These are phyloP conservation scores for Atethmia centrago DNA, from an alignment of 2,888 invertebrate genomes.

Conservation along the genomic window DNA sequence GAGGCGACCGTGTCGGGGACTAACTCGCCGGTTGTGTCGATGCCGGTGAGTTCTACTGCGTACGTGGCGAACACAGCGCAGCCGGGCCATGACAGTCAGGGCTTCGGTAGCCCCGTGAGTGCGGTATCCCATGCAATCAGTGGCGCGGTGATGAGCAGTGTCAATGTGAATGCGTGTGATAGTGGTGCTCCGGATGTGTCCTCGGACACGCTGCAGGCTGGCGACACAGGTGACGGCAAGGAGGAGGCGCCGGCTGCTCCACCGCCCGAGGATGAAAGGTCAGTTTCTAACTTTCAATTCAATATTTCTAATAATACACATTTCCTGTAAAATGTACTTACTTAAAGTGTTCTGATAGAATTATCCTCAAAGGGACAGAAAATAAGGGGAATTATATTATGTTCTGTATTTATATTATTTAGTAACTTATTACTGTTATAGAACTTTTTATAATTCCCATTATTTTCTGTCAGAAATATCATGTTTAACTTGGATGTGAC, in stretches of 20 bases:
- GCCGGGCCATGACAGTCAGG: conserved; percentile 86
- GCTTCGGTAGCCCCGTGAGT: conserved; percentile 89
- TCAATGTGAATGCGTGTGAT: conserved; percentile 88
- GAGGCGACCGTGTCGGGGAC: conserved; percentile 88
- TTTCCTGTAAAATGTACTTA: conserved; percentile 8
- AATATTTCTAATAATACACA: conserved; percentile 4
- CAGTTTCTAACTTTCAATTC: conserved; percentile 60
- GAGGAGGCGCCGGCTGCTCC: conserved; percentile 82
- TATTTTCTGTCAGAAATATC: conserved; percentile 1
- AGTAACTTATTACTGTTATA: conserved; percentile 1
- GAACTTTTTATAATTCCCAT: neutral
- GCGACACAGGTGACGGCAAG: conserved; percentile 86
- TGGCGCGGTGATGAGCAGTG: conserved; percentile 87
- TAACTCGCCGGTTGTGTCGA: conserved; percentile 88
- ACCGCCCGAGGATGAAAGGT: conserved; percentile 89
- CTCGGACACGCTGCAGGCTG: conserved; percentile 80
- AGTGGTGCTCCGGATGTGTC: conserved; percentile 85
- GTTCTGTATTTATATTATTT: too few relatives aligned
- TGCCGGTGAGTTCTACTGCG: conserved; percentile 86
- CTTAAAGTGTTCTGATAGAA: conserved; percentile 1
- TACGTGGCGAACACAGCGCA: conserved; percentile 81
- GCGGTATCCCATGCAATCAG: conserved; percentile 87
- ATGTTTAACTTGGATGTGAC: neutral
- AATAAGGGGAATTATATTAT: too few relatives aligned
- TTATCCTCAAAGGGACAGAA: conserved; percentile 32